Percentiles rank a stretch among this genome's conserved stretches.
Conservation (phyloP, 2,888 invertebrate genomes). For the Theretra japonica region DNA sequence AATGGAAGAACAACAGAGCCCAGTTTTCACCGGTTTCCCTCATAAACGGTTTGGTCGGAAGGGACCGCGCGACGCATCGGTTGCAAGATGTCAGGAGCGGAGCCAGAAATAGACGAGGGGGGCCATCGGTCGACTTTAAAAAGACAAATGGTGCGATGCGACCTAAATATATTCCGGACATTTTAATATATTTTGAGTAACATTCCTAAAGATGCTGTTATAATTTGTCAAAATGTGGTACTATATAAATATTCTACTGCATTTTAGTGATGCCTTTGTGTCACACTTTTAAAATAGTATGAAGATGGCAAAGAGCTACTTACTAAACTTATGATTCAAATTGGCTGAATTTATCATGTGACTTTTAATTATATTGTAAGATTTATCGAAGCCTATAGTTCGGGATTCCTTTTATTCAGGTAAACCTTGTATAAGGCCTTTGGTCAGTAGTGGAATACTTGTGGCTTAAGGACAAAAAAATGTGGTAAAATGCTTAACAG, state of each 20-base stretch:
- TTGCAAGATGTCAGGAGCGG: slow-evolving; percentile 24
- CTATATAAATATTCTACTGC: background rate
- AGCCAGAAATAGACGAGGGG: slow-evolving; percentile 25
- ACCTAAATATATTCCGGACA: slow-evolving; percentile 25
- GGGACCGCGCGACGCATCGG: slow-evolving; percentile 34
- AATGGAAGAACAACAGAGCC: slow-evolving; percentile 66
- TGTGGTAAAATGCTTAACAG: background rate
- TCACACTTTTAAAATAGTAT: too few relatives aligned
- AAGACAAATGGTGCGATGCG: slow-evolving; percentile 23
- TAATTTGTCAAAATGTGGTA: slow-evolving; percentile 3
- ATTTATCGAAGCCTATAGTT: too few relatives aligned
- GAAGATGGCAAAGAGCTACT: too few relatives aligned
- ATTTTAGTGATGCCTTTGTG: background rate
- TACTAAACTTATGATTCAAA: too few relatives aligned
- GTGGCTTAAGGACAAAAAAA: too few relatives aligned
- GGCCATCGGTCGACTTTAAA: slow-evolving; percentile 19
- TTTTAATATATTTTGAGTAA: slow-evolving; percentile 21
- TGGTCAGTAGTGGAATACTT: too few relatives aligned
- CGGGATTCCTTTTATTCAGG: too few relatives aligned
- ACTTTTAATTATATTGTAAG: too few relatives aligned
- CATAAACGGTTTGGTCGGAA: slow-evolving; percentile 62
- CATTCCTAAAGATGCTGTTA: slow-evolving; percentile 2
- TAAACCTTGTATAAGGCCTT: too few relatives aligned
- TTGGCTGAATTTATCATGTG: too few relatives aligned
- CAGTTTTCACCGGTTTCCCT: slow-evolving; percentile 54